Conservation (phyloP, 1,140 invertebrate species). For the Drosophila funebris region DNA sequence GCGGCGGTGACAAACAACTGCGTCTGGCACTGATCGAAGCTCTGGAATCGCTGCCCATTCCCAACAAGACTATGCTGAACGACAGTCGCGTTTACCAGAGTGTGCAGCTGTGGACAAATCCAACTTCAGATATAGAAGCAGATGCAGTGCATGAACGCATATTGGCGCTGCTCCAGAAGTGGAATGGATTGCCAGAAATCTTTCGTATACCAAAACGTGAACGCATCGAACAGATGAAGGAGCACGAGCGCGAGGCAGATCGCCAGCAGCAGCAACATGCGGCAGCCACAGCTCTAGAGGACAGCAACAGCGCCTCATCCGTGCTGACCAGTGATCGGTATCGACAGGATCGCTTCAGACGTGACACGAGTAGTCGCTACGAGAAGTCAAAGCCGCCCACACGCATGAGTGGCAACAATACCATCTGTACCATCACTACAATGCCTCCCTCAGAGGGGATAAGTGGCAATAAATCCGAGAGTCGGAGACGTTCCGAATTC, state of each 20-base stretch:
- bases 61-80: slow-evolving; percentile 96
- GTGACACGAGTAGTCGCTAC: slow-evolving; percentile 43
- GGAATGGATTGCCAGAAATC: slow-evolving; percentile 85
- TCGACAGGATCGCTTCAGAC: slow-evolving; percentile 82
- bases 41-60: slow-evolving; percentile 92
- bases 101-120: slow-evolving; percentile 91
- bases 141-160: slow-evolving; percentile 17
- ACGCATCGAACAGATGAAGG: slow-evolving; percentile 95
- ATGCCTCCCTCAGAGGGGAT: slow-evolving; percentile 11
- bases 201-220: slow-evolving; percentile 98
- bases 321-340: slow-evolving; percentile 69
- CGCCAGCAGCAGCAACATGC: slow-evolving; percentile 50
- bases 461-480: slow-evolving; percentile 19
- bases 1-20: slow-evolving; percentile 85
- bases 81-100: slow-evolving; percentile 95
- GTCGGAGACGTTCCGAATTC: slow-evolving; percentile 21
- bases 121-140: background rate
- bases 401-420: slow-evolving; percentile 68
- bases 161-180: slow-evolving; percentile 26
- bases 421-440: slow-evolving; percentile 60
- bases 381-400: slow-evolving; percentile 38
- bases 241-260: slow-evolving; percentile 94
- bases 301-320: slow-evolving; percentile 9
- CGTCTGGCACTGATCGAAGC: slow-evolving; percentile 92
- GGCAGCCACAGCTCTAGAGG: slow-evolving; percentile 28